Conservation (phyloP, 2,888 invertebrate species). For the Dasypolia templi region DNA sequence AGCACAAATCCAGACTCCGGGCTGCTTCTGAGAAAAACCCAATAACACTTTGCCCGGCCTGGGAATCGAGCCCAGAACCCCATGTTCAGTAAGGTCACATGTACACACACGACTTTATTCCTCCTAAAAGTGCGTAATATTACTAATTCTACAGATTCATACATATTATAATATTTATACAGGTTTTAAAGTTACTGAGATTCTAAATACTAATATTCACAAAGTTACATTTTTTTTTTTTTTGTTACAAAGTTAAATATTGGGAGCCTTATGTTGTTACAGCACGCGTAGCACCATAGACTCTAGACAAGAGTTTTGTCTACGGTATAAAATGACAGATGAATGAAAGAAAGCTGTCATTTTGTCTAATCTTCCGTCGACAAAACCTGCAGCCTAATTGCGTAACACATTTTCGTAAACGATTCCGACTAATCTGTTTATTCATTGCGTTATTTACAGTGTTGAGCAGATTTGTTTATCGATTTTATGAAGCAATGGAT, state of each 20-base stretch:
- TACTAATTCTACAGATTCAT: constrained; percentile 22
- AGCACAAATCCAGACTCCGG: not conserved
- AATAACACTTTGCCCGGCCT: not conserved
- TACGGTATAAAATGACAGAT: no score
- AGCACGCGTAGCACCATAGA: no score
- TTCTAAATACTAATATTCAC: constrained; percentile 64
- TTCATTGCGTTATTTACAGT: no score
- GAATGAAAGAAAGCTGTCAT: no score
- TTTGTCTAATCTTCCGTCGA: no score
- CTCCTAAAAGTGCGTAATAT: constrained; percentile 1
- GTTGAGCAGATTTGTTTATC: no score
- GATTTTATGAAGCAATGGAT: no score
- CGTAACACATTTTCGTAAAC: no score
- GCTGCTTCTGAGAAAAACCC: not conserved
- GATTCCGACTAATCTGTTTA: no score
- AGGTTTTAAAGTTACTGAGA: constrained; percentile 54
- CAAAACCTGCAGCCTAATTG: no score
- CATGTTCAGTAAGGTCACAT: not conserved
- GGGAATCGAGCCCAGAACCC: not conserved
- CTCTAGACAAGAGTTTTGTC: no score
- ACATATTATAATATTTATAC: constrained; percentile 38
- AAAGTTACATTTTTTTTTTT: constrained; percentile 43
- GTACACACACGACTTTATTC: constrained; percentile 22
- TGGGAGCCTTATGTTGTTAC: not conserved
- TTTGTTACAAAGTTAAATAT: not conserved